A percentile compares a stretch with the other conserved stretches of the same genome.
phyloP scores from a whole-genome alignment of 2,797 vertebrate genomes.

The Sarcoramphus papa region DNA sequence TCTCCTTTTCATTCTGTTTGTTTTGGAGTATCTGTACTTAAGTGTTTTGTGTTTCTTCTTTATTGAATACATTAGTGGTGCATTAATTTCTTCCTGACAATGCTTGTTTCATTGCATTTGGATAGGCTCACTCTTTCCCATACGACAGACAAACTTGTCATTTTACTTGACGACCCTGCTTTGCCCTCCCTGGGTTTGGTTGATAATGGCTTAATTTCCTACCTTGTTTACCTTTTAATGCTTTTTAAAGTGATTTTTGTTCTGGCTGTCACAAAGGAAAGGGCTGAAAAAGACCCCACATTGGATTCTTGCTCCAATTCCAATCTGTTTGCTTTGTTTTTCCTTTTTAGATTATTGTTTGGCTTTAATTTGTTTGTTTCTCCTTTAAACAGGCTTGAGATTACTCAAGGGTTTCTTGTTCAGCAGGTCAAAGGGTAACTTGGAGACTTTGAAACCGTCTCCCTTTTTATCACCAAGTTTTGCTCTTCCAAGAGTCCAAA shows the following conservation, averaged over 20 bases:
- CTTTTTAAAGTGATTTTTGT: conserved; percentile 23
- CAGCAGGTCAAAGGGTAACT: conserved; percentile 53
- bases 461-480: conserved; percentile 56
- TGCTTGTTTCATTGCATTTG: not conserved
- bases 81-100: conserved; percentile 16
- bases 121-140: not conserved
- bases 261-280: not conserved
- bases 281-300: not conserved
- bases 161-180: not conserved
- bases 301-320: not conserved
- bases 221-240: conserved; percentile 15
- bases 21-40: conserved; percentile 48
- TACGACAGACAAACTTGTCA: not conserved
- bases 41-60: conserved; percentile 47
- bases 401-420: conserved; percentile 60
- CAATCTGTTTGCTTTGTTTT: conserved; percentile 44
- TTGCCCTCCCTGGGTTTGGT: not conserved
- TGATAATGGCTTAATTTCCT: not conserved
- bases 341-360: conserved; percentile 52
- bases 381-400: conserved; percentile 44
- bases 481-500: conserved; percentile 53
- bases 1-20: conserved; percentile 52
- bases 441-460: conserved; percentile 60
- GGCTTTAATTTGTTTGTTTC: conserved; percentile 60
- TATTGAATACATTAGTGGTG: conserved; percentile 22